A percentile compares a stretch with the other conserved stretches of the same genome.
These are phyloP conservation scores for Acipenser oxyrinchus DNA, from an alignment of 2,797 vertebrate species.

Conservation along the genomic window DNA sequence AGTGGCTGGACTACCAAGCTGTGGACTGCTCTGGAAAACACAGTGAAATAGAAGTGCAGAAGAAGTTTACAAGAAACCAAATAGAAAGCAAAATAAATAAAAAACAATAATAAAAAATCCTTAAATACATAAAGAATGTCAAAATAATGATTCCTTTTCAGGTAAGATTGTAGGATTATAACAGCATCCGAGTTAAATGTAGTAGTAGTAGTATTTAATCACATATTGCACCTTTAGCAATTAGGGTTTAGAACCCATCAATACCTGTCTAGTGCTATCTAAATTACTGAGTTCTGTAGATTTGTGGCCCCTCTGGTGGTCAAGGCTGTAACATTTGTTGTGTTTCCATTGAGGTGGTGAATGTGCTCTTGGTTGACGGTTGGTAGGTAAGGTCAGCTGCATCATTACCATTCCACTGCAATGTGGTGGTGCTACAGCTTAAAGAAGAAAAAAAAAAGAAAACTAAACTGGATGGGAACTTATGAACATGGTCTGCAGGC, in stretches of 20 bases:
- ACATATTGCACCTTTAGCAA: too few species aligned
- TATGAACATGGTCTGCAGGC: too few species aligned
- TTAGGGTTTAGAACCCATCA: slow-evolving; percentile 11
- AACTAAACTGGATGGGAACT: background rate
- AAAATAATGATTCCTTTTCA: too few species aligned
- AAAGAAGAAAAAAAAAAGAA: slow-evolving; percentile 18
- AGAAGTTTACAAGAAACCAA: too few species aligned
- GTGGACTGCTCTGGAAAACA: slow-evolving; percentile 71
- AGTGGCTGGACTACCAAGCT: slow-evolving; percentile 68
- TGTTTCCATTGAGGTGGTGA: slow-evolving; percentile 82
- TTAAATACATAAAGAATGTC: too few species aligned
- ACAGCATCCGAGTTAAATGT: too few species aligned
- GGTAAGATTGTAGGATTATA: too few species aligned
- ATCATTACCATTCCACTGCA: slow-evolving; percentile 84
- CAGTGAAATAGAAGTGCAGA: too few species aligned
- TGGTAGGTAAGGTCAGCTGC: slow-evolving; percentile 77
- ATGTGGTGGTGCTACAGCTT: slow-evolving; percentile 59
- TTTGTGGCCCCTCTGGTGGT: slow-evolving; percentile 78
- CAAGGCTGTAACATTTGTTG: slow-evolving; percentile 76
- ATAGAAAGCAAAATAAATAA: background rate
- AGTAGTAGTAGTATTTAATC: too few species aligned
- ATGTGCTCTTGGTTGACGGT: slow-evolving; percentile 69
- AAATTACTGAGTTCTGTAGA: slow-evolving; percentile 61
- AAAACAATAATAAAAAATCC: background rate
- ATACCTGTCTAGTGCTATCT: slow-evolving; percentile 77